Evolutionary conservation across 2,113 vertebrate genomes (phyloP).

Genomic region (Toxostoma redivivum): DNA sequence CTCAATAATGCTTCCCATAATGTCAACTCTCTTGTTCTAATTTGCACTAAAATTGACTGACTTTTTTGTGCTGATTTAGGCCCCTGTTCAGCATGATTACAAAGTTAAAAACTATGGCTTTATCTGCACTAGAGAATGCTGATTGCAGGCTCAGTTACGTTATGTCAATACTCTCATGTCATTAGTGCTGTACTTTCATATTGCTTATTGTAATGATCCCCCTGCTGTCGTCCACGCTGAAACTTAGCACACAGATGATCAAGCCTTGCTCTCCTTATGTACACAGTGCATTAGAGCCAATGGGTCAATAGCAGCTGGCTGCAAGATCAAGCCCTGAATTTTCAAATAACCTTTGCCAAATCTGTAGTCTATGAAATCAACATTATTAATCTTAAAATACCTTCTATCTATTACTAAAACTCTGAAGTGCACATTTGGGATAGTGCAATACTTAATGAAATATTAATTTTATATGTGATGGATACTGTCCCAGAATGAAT

Average conservation of each 20-base stretch:
- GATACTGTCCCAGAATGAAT: not conserved
- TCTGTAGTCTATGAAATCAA: not conserved
- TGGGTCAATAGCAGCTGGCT: not conserved
- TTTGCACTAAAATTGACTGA: not conserved
- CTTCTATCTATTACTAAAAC: not conserved
- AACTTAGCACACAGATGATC: not conserved
- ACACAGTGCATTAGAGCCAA: not conserved
- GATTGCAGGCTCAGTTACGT: not conserved
- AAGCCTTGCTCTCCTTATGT: not conserved
- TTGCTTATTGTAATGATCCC: not conserved
- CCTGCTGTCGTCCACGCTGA: rapidly evolving
- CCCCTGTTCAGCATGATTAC: not conserved
- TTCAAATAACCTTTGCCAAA: not conserved
- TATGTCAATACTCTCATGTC: not conserved
- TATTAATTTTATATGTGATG: not conserved
- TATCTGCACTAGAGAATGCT: not conserved
- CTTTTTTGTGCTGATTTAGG: not conserved
- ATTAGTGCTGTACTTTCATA: not conserved
- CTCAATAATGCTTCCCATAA: not conserved
- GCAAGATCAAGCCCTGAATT: not conserved
- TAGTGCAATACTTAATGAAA: not conserved
- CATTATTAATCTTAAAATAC: not conserved
- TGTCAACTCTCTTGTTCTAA: not conserved
- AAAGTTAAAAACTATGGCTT: not conserved
- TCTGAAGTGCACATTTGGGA: not conserved